Percentiles rank a stretch among this genome's conserved stretches.
Evolutionary conservation across 2,888 invertebrate species (phyloP).

Genomic region (Sarcophaga variegata): DNA sequence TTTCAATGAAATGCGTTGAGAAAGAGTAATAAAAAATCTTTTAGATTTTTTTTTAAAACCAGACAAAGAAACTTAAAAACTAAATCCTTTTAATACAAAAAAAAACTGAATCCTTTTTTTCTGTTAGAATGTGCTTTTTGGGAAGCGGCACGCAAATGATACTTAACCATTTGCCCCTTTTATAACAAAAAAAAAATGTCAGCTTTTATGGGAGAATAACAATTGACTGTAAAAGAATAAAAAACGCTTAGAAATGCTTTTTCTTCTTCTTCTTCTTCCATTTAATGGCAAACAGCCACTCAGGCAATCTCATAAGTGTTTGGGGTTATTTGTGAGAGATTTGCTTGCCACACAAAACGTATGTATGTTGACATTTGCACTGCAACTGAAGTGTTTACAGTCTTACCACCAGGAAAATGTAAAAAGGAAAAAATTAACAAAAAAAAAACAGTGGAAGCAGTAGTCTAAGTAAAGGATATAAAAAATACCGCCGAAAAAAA

Average conservation of each 20-base stretch:
- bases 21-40: neutral
- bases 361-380: conserved; percentile 49
- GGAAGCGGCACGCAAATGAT: neutral
- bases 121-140: neutral
- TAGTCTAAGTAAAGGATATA: neutral
- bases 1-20: too few species aligned
- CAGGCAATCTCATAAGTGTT: conserved; percentile 35
- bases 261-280: conserved; percentile 6
- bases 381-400: conserved; percentile 33
- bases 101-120: conserved; percentile 2
- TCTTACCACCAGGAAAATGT: neutral
- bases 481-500: conserved; percentile 8
- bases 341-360: conserved; percentile 30
- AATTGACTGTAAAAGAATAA: conserved; percentile 3
- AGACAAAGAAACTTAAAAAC: conserved; percentile 28
- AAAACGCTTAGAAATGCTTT: neutral
- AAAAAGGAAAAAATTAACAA: neutral
- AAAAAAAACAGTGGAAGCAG: neutral
- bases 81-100: conserved; percentile 37
- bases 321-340: conserved; percentile 38
- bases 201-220: conserved; percentile 11
- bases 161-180: conserved; percentile 19
- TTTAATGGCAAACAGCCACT: neutral
- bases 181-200: neutral
- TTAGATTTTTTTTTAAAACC: neutral